Conservation (phyloP, 2,888 invertebrate genomes). For the Meta bourneti region DNA sequence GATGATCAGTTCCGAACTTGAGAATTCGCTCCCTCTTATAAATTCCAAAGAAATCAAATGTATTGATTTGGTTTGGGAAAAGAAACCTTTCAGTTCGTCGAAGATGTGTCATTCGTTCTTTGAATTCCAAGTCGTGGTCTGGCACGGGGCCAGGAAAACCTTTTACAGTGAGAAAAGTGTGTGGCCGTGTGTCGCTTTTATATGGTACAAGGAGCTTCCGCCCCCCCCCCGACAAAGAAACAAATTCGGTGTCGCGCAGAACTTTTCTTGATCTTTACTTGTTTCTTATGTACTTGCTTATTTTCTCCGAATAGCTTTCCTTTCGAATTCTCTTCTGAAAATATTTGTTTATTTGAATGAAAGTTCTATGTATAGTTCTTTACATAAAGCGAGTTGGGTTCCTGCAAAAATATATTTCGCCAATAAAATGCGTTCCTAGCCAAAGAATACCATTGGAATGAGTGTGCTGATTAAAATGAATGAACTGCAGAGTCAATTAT, state of each 20-base stretch:
- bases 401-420: too few relatives aligned
- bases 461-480: too few relatives aligned
- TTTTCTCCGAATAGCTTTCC: slow-evolving; percentile 6
- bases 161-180: neutral
- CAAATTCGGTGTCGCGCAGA: neutral
- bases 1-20: slow-evolving; percentile 1
- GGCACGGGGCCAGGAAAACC: slow-evolving; percentile 13
- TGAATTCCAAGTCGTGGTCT: slow-evolving; percentile 12
- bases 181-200: neutral
- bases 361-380: neutral
- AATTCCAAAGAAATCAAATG: slow-evolving; percentile 8
- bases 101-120: slow-evolving; percentile 31
- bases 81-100: neutral
- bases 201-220: slow-evolving; percentile 4
- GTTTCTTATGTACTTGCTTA: neutral
- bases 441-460: too few relatives aligned
- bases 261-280: neutral
- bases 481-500: too few relatives aligned
- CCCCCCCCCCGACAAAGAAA: neutral
- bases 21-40: neutral
- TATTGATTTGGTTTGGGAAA: slow-evolving; percentile 20
- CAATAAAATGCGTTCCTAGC: too few relatives aligned
- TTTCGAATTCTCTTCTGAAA: slow-evolving; percentile 13
- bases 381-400: too few relatives aligned
- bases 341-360: slow-evolving; percentile 14